phyloP scores from a whole-genome alignment of 2,113 vertebrate species.

The Megaceryle torquata region DNA sequence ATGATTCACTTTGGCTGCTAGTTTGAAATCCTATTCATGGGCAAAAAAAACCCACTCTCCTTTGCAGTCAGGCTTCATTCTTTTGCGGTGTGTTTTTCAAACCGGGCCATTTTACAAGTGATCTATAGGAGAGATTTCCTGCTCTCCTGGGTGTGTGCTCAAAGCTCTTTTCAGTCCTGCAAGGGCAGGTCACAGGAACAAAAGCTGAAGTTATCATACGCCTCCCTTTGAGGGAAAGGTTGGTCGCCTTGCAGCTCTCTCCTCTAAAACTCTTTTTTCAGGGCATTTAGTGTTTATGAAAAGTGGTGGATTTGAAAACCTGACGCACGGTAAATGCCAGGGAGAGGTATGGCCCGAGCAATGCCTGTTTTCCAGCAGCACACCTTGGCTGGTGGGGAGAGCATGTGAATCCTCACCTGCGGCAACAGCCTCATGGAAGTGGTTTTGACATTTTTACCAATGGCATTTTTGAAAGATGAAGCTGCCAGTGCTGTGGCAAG shows the following conservation, averaged over 20 bases:
- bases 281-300: not conserved
- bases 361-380: not conserved
- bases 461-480: not conserved
- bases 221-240: not conserved
- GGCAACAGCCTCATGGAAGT: not conserved
- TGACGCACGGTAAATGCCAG: not conserved
- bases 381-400: not conserved
- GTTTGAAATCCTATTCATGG: conserved; percentile 50
- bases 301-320: not conserved
- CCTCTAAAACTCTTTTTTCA: conserved; percentile 5
- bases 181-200: conserved; percentile 61
- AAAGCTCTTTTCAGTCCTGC: conserved; percentile 53
- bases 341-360: not conserved
- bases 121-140: conserved; percentile 50
- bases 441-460: not conserved
- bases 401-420: not conserved
- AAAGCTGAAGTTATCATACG: conserved; percentile 44
- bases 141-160: conserved; percentile 57
- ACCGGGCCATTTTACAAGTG: conserved; percentile 11
- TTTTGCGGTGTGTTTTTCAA: conserved; percentile 49
- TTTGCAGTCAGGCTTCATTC: conserved; percentile 60
- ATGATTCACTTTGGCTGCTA: conserved; percentile 69
- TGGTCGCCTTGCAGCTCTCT: not conserved
- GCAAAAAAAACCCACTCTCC: not conserved
- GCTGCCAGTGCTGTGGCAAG: not conserved